Evolutionary conservation across 2,888 invertebrate species (phyloP), one percentile per base, ranked within the genome.

Genomic region (Pycnomerus fuliginosus): DNA sequence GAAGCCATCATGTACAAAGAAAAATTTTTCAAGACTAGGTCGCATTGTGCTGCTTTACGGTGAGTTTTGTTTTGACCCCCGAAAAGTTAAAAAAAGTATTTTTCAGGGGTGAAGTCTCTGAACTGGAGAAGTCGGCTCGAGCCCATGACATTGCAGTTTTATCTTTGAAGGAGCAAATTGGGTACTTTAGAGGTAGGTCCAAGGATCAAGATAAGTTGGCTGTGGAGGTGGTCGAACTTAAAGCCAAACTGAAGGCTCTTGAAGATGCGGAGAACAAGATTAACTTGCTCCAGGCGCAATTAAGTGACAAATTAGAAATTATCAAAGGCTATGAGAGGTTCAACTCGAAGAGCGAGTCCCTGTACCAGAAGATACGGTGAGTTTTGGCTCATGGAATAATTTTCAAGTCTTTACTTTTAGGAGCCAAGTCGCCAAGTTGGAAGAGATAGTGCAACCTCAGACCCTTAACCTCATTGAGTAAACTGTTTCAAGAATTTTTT

Each of bases 261-360:
- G 76, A 78, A 50, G 74, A 77, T 65, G 65, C 85, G 12, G 76
- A 83, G 54, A n/a, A n/a, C n/a, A n/a, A n/a, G n/a, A n/a, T n/a
- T n/a, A n/a, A n/a, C n/a, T n/a, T n/a, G n/a, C n/a, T n/a, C n/a
- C n/a, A n/a, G n/a, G n/a, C n/a, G n/a, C n/a, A n/a, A n/a, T n/a
- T n/a, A n/a, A n/a, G n/a, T n/a, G n/a, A n/a, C n/a, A n/a, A n/a
- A n/a, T n/a, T n/a, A n/a, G n/a, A n/a, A n/a, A n/a, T n/a, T n/a
- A n/a, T n/a, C n/a, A n/a, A n/a, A n/a, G n/a, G n/a, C n/a, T n/a
- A n/a, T n/a, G n/a, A n/a, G n/a, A n/a, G n/a, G n/a, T n/a, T n/a
- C n/a, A n/a, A n/a, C n/a, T n/a, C n/a, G n/a, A n/a, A n/a, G n/a
- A n/a, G n/a, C n/a, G n/a, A n/a, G n/a, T n/a, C n/a, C n/a, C n/a